Evolutionary conservation across 1,140 invertebrate genomes (phyloP).

Genomic region (Scaptomyza hsui): DNA sequence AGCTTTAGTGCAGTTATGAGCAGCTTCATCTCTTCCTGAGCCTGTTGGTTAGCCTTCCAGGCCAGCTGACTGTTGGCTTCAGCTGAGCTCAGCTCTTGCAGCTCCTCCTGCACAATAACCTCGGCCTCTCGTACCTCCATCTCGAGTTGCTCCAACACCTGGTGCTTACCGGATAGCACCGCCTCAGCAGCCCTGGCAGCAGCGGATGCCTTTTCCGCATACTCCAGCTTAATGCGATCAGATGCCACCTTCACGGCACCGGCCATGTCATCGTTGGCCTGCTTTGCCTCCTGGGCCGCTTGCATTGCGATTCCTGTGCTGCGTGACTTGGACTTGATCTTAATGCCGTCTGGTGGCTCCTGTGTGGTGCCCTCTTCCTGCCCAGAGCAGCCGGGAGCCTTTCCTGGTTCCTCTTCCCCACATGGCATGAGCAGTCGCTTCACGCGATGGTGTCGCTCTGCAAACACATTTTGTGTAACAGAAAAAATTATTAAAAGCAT

Average conservation of each 20-base stretch:
- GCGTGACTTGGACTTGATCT: conserved; percentile 24
- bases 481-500: conserved; percentile 37
- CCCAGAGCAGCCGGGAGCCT: not conserved
- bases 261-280: conserved; percentile 67
- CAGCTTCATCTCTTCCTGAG: conserved; percentile 37
- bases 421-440: conserved; percentile 7
- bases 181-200: conserved; percentile 66
- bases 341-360: not conserved
- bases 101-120: conserved; percentile 54
- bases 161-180: conserved; percentile 43
- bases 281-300: conserved; percentile 59
- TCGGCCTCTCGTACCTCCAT: conserved; percentile 60
- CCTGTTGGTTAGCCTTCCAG: conserved; percentile 26
- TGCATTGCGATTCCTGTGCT: conserved; percentile 48
- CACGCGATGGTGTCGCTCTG: no score
- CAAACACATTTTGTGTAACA: conserved; percentile 13
- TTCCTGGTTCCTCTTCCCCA: not conserved
- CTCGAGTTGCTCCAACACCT: conserved; percentile 61
- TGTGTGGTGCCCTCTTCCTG: not conserved
- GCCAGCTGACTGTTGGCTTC: conserved; percentile 49
- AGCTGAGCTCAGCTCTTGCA: conserved; percentile 29
- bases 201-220: conserved; percentile 55
- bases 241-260: conserved; percentile 49
- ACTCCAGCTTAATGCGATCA: conserved; percentile 59
- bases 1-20: conserved; percentile 10